A percentile compares a stretch with the other conserved stretches of the same genome.
These are phyloP conservation scores for Riparia riparia DNA, from an alignment of 2,113 vertebrate genomes.

Conservation along the genomic window DNA sequence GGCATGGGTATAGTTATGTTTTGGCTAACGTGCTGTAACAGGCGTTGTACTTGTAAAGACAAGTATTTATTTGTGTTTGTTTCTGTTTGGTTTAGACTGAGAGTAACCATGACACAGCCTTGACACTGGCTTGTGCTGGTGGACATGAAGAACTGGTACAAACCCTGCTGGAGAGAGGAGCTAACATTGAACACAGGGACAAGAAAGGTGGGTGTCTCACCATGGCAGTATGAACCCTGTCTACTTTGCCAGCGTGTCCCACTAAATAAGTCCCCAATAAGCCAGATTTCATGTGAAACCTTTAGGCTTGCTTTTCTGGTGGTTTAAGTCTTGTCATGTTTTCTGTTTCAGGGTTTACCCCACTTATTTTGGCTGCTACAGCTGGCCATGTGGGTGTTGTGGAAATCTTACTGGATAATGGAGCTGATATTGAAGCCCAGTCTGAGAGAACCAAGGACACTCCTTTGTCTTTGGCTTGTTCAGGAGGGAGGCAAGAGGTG, in stretches of 20 bases:
- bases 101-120: constrained; percentile 97
- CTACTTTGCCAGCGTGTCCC: too few relatives aligned
- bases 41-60: background rate
- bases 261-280: accelerated
- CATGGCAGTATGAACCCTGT: accelerated
- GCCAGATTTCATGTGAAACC: background rate
- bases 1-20: background rate
- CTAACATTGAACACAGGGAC: constrained; percentile 97
- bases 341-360: constrained; percentile 89
- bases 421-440: constrained; percentile 98
- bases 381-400: constrained; percentile 97
- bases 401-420: constrained; percentile 95
- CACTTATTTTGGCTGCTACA: constrained; percentile 96
- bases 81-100: constrained; percentile 85
- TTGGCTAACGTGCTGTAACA: accelerated
- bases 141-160: constrained; percentile 98
- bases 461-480: constrained; percentile 96
- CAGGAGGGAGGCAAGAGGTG: constrained; percentile 98
- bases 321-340: background rate
- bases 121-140: constrained; percentile 96
- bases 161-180: constrained; percentile 93
- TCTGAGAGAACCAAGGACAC: constrained; percentile 99
- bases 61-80: accelerated
- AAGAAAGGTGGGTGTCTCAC: constrained; percentile 88
- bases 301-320: background rate